Percentiles rank a stretch among this genome's conserved stretches.
phyloP scores from a whole-genome alignment of 2,797 vertebrate genomes.

The Lophotriccus pileatus region DNA sequence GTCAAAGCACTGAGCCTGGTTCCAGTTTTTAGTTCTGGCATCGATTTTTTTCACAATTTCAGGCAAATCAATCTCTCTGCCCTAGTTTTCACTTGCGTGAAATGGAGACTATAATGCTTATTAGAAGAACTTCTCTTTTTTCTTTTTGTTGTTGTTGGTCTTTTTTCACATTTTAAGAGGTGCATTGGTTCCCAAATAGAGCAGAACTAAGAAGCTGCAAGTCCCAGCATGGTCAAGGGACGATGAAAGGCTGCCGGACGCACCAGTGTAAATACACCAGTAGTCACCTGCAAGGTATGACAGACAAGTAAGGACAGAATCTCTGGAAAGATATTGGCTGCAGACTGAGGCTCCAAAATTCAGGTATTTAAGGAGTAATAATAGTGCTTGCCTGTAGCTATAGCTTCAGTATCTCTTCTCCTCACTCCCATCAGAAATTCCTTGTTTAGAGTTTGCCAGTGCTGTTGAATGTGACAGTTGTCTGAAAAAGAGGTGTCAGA shows the following conservation, averaged over 20 bases:
- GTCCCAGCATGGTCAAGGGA: not conserved
- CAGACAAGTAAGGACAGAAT: not conserved
- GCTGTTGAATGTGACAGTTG: not conserved
- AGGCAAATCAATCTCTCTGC: not conserved
- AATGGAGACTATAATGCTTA: not conserved
- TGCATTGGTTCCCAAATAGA: not conserved
- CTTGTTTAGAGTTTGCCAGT: not conserved
- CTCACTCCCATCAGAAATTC: not conserved
- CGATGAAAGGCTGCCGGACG: not conserved
- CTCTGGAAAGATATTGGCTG: not conserved
- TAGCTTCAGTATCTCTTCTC: not conserved
- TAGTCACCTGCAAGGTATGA: not conserved
- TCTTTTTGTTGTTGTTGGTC: not conserved
- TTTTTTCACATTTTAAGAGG: slow-evolving; percentile 1
- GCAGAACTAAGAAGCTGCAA: not conserved
- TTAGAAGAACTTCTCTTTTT: not conserved
- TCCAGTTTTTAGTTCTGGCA: not conserved
- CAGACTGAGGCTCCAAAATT: not conserved
- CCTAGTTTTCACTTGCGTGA: not conserved
- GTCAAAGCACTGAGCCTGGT: not conserved
- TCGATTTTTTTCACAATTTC: not conserved
- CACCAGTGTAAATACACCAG: not conserved
- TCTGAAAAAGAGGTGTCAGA: not conserved
- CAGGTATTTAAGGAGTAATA: not conserved
- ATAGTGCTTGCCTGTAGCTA: not conserved